phyloP scores from a whole-genome alignment of 2,888 invertebrate species.

The Drosophila diplacantha region DNA sequence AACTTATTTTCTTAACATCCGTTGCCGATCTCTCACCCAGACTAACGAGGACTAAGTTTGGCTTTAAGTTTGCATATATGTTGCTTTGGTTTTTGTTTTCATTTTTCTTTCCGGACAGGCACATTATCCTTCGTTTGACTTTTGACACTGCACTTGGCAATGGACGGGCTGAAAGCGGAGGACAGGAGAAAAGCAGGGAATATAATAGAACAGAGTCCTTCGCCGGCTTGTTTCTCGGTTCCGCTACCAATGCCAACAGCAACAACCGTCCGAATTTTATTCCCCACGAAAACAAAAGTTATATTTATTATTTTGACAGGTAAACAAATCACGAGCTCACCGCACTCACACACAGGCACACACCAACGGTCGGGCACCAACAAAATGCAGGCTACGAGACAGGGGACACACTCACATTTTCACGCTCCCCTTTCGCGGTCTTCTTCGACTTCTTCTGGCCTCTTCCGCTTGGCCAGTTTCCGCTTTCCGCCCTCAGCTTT shows the following conservation, averaged over 20 bases:
- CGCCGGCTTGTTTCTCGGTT: slow-evolving; percentile 25
- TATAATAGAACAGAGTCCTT: slow-evolving; percentile 26
- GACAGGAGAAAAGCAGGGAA: slow-evolving; percentile 48
- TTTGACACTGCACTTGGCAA: slow-evolving; percentile 60
- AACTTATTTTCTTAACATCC: neutral
- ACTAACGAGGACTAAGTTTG: slow-evolving; percentile 6
- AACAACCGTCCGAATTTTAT: slow-evolving; percentile 57
- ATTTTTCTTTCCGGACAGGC: slow-evolving; percentile 46
- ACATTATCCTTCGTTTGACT: slow-evolving; percentile 49
- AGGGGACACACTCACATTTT: slow-evolving; percentile 56
- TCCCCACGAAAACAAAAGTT: slow-evolving; percentile 70
- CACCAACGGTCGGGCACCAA: slow-evolving; percentile 17
- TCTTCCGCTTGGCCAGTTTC: slow-evolving; percentile 23
- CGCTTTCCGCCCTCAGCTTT: slow-evolving; percentile 15
- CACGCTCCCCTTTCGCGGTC: slow-evolving; percentile 26
- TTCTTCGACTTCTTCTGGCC: slow-evolving; percentile 10
- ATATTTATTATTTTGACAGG: slow-evolving; percentile 74
- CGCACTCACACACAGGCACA: slow-evolving; percentile 30
- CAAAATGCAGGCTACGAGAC: slow-evolving; percentile 21
- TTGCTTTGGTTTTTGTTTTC: slow-evolving; percentile 4
- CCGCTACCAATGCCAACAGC: slow-evolving; percentile 62
- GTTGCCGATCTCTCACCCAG: neutral
- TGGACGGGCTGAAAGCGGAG: slow-evolving; percentile 1
- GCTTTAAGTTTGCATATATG: slow-evolving; percentile 20
- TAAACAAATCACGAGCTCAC: slow-evolving; percentile 67